These are phyloP conservation scores for Tyrannus savana DNA, from an alignment of 2,113 vertebrate genomes.

Conservation along the genomic window DNA sequence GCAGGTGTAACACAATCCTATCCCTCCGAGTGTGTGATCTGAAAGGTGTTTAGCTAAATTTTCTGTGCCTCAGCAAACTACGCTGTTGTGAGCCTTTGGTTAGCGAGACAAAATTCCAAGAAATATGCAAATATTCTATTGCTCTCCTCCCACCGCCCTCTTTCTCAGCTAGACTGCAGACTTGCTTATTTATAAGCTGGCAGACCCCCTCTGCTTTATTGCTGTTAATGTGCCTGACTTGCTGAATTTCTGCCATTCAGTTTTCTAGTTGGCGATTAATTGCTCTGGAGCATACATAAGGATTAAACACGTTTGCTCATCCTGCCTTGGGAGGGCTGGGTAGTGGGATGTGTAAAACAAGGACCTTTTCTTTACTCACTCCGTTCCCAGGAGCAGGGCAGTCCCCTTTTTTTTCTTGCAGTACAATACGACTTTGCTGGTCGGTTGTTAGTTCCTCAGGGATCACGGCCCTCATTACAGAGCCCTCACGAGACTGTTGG, in stretches of 20 bases:
- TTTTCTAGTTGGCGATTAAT: neutral
- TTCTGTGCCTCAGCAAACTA: neutral
- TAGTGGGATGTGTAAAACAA: slow-evolving; percentile 3
- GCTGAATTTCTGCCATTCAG: neutral
- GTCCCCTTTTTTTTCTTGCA: neutral
- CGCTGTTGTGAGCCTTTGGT: neutral
- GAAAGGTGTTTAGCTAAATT: neutral
- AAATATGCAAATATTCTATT: slow-evolving; percentile 8
- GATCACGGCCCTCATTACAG: neutral
- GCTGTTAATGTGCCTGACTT: slow-evolving; percentile 1
- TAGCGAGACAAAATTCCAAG: neutral
- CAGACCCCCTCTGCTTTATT: slow-evolving; percentile 35
- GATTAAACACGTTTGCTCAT: neutral
- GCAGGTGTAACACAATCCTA: neutral
- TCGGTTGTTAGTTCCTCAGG: neutral
- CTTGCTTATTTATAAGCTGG: neutral
- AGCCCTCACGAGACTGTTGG: neutral
- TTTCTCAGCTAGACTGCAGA: neutral
- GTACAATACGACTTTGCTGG: neutral
- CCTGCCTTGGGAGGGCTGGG: neutral
- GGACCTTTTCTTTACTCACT: neutral
- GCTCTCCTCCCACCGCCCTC: neutral
- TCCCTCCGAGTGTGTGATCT: neutral
- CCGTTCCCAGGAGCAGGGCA: neutral
- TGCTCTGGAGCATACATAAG: neutral